Conservation (phyloP, 2,888 invertebrate genomes). For the Apoderus coryli region DNA sequence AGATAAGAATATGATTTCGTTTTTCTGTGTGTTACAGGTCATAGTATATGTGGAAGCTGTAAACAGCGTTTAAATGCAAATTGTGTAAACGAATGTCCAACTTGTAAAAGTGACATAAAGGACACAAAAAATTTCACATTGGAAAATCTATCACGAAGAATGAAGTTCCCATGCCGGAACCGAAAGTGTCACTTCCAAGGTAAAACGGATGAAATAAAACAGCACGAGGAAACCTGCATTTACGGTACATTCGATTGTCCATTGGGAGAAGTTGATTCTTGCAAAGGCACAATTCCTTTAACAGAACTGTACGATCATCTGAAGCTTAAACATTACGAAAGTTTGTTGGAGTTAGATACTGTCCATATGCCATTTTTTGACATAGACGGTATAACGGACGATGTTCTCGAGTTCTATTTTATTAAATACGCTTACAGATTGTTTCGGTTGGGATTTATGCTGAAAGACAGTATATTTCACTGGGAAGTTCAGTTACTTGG, state of each 20-base stretch:
- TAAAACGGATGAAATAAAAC: conserved; percentile 18
- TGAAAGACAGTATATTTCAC: conserved; percentile 15
- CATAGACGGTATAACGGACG: conserved; percentile 12
- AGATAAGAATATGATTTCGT: too few species aligned
- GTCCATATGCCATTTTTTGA: conserved; percentile 17
- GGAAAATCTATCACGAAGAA: conserved; percentile 23
- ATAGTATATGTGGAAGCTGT: conserved; percentile 26
- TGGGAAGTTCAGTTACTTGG: conserved; percentile 26
- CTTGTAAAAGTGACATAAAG: conserved; percentile 21
- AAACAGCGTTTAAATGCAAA: conserved; percentile 17
- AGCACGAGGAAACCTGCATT: conserved; percentile 19
- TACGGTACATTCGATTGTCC: conserved; percentile 19
- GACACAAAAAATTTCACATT: conserved; percentile 25
- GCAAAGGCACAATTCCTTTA: conserved; percentile 10
- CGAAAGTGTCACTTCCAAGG: conserved; percentile 20
- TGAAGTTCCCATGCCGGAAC: conserved; percentile 26
- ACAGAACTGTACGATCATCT: conserved; percentile 34
- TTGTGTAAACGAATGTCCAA: conserved; percentile 21
- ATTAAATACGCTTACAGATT: conserved; percentile 18
- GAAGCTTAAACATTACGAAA: conserved; percentile 33
- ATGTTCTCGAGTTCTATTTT: conserved; percentile 21
- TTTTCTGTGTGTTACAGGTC: conserved; percentile 23
- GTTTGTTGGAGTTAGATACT: conserved; percentile 21
- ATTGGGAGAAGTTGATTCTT: conserved; percentile 17
- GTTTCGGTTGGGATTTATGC: conserved; percentile 23